These are phyloP conservation scores for Orestias chungarensis DNA, from an alignment of 2,797 vertebrate genomes.

Conservation along the genomic window DNA sequence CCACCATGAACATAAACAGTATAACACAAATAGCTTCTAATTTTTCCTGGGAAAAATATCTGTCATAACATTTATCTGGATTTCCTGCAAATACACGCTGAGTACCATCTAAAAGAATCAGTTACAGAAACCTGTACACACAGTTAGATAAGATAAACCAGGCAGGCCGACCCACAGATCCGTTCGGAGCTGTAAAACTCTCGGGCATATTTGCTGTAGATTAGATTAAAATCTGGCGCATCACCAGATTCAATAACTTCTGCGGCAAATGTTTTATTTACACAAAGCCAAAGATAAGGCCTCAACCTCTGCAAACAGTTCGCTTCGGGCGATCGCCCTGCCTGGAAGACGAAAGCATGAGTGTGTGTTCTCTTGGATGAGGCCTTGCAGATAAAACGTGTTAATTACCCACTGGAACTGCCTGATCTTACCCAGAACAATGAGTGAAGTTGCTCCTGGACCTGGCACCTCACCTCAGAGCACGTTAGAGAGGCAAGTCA, in stretches of 20 bases:
- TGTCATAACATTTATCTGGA: slow-evolving; percentile 1
- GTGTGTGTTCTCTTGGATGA: slow-evolving; percentile 9
- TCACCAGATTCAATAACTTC: slow-evolving; percentile 51
- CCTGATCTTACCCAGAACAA: slow-evolving; percentile 21
- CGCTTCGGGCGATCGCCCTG: neutral
- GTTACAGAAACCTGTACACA: slow-evolving; percentile 12
- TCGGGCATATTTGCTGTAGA: slow-evolving; percentile 49
- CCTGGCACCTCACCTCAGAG: slow-evolving; percentile 27
- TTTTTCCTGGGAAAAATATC: neutral
- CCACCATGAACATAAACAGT: neutral
- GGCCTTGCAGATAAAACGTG: slow-evolving; percentile 25
- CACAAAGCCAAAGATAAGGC: slow-evolving; percentile 46
- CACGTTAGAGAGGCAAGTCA: slow-evolving; percentile 53
- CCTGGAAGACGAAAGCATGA: slow-evolving; percentile 27
- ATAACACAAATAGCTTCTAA: neutral
- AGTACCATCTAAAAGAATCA: slow-evolving; percentile 1
- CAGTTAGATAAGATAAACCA: slow-evolving; percentile 49
- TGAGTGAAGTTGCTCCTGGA: slow-evolving; percentile 22
- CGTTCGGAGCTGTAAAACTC: slow-evolving; percentile 29
- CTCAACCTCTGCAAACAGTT: slow-evolving; percentile 46
- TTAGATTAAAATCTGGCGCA: slow-evolving; percentile 62
- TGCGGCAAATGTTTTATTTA: slow-evolving; percentile 50
- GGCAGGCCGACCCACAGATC: slow-evolving; percentile 4
- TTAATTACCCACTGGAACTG: slow-evolving; percentile 26
- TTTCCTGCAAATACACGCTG: neutral